These are phyloP conservation scores for Chelonus insularis DNA, from an alignment of 1,140 invertebrate genomes.

Conservation along the genomic window DNA sequence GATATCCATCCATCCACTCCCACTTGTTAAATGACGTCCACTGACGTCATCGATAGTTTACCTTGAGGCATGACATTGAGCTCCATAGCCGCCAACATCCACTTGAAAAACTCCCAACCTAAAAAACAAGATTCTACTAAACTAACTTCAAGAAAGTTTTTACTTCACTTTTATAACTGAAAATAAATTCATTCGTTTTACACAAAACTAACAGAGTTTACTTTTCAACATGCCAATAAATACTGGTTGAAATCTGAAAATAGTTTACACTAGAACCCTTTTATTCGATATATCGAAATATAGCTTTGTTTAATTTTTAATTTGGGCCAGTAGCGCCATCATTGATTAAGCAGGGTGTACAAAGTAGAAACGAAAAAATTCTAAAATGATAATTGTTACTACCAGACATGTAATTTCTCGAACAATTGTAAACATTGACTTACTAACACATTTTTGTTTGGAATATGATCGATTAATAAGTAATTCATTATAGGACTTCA, in stretches of 20 bases:
- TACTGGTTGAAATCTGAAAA: no score
- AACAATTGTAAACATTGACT: slow-evolving; percentile 15
- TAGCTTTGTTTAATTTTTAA: no score
- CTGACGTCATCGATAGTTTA: slow-evolving; percentile 62
- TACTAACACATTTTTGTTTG: not conserved
- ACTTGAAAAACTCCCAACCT: slow-evolving; percentile 11
- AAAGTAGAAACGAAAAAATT: not conserved
- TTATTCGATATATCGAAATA: no score
- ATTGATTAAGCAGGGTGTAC: not conserved
- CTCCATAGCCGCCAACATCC: slow-evolving; percentile 45
- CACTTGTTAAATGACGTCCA: slow-evolving; percentile 59
- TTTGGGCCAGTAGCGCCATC: not conserved
- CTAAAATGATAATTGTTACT: not conserved
- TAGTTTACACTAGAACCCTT: not conserved
- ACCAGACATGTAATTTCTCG: not conserved
- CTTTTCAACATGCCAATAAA: no score
- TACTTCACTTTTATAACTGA: no score
- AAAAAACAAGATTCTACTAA: not conserved
- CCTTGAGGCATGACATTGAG: slow-evolving; percentile 62
- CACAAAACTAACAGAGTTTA: no score
- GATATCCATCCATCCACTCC: slow-evolving; percentile 56
- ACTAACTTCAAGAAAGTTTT: no score
- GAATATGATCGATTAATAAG: slow-evolving; percentile 3
- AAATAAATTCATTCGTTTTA: no score
- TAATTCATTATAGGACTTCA: not conserved